Conservation (phyloP, 1,140 invertebrate genomes). For the Adelges cooleyi region DNA sequence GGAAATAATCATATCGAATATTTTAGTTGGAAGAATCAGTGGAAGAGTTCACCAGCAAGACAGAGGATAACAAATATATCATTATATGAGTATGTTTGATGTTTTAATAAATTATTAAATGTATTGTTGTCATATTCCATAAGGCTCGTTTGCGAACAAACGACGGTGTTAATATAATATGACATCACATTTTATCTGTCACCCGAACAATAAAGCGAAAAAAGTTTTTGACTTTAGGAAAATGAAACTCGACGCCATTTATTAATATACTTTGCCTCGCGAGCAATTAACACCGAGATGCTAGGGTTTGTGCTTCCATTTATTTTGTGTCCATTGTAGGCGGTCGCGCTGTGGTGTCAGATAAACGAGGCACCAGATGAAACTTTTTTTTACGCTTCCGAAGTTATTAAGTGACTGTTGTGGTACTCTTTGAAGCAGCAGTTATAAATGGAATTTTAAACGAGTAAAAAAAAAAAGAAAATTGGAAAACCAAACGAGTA, state of each 20-base stretch:
- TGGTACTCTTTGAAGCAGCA: slow-evolving; percentile 19
- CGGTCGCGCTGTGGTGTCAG: neutral
- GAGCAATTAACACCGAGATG: neutral
- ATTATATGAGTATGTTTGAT: too few relatives aligned
- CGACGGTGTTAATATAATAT: too few relatives aligned
- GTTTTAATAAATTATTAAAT: too few relatives aligned
- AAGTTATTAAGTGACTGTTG: slow-evolving; percentile 19
- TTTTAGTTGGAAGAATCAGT: too few relatives aligned
- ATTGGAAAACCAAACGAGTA: neutral
- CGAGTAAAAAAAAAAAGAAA: slow-evolving; percentile 5
- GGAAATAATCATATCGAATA: too few relatives aligned
- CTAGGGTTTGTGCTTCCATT: neutral
- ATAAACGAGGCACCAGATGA: neutral
- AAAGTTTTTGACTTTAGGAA: neutral
- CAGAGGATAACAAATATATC: too few relatives aligned
- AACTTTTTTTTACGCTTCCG: neutral
- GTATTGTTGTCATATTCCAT: too few relatives aligned
- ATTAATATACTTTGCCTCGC: neutral
- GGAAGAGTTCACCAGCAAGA: too few relatives aligned
- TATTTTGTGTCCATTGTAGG: neutral
- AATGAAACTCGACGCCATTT: neutral
- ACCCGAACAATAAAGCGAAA: too few relatives aligned
- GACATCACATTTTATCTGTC: too few relatives aligned
- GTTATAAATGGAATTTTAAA: slow-evolving; percentile 26
- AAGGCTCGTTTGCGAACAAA: too few relatives aligned